phyloP scores from a whole-genome alignment of 2,797 vertebrate genomes.

The Peromyscus attwateri region DNA sequence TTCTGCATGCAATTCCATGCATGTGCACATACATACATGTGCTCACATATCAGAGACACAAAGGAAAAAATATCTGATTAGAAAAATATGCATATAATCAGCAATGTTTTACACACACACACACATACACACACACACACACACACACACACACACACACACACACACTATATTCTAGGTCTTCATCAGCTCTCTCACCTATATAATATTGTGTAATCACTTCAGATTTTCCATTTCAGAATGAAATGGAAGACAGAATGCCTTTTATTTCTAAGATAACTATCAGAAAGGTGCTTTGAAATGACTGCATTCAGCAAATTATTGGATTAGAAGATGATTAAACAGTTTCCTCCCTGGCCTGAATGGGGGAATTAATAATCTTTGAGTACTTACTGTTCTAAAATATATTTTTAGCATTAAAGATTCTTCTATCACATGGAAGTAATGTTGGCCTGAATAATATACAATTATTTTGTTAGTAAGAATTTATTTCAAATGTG shows the following conservation, averaged over 20 bases:
- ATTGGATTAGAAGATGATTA: conserved; percentile 67
- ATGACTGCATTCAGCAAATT: conserved; percentile 59
- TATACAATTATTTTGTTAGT: conserved; percentile 62
- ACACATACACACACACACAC: not conserved
- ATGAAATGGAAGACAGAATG: not conserved
- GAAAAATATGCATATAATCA: not conserved
- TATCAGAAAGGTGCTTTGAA: conserved; percentile 44
- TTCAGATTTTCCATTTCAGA: not conserved
- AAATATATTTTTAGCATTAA: conserved; percentile 57
- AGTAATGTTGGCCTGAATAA: conserved; percentile 11
- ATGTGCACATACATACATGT: no score
- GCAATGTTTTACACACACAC: not conserved
- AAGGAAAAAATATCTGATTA: not conserved
- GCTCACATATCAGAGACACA: not conserved
- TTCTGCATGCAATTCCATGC: not conserved
- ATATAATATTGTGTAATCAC: conserved; percentile 40
- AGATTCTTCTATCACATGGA: conserved; percentile 16
- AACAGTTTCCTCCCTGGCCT: conserved; percentile 14
- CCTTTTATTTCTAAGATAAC: conserved; percentile 52
- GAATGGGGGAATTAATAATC: conserved; percentile 53
- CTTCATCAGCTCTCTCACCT: not conserved
- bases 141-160: not conserved
- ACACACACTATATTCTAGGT: not conserved
- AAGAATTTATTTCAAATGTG: conserved; percentile 65
- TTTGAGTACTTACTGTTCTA: conserved; percentile 45